Evolutionary conservation across 2,797 vertebrate species (phyloP).

Genomic region (Malacoctenus gilli): DNA sequence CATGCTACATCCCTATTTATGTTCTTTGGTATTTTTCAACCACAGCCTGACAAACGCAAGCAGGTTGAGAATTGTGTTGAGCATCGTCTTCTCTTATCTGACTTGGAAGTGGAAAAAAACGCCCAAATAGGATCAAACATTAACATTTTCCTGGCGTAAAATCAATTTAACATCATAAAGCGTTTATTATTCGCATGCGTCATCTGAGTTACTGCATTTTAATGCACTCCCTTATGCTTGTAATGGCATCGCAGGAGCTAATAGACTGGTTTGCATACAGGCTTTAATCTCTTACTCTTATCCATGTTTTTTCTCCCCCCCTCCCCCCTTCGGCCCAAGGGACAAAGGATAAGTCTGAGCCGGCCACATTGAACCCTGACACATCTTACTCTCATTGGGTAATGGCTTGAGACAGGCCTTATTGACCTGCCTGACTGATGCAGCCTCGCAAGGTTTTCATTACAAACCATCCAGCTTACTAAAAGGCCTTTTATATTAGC

Average conservation of each 20-base stretch:
- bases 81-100: too few species aligned
- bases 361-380: constrained; percentile 62
- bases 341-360: constrained; percentile 58
- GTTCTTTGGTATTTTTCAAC: too few species aligned
- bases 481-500: constrained; percentile 71
- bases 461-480: constrained; percentile 68
- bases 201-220: too few species aligned
- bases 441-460: constrained; percentile 69
- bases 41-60: too few species aligned
- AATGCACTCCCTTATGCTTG: background rate
- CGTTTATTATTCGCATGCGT: too few species aligned
- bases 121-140: too few species aligned
- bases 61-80: too few species aligned
- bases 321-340: constrained; percentile 8
- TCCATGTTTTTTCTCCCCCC: constrained; percentile 14
- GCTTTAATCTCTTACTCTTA: constrained; percentile 22
- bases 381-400: constrained; percentile 73
- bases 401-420: constrained; percentile 72
- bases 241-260: constrained; percentile 17
- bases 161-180: too few species aligned
- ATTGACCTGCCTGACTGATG: constrained; percentile 75
- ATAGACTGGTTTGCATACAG: background rate
- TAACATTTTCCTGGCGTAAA: too few species aligned
- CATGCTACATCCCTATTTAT: too few species aligned
- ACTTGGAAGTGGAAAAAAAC: too few species aligned